Percentiles rank a stretch among this genome's conserved stretches.
phyloP scores from a whole-genome alignment of 2,113 vertebrate species.

The Dipodomys stephensi region DNA sequence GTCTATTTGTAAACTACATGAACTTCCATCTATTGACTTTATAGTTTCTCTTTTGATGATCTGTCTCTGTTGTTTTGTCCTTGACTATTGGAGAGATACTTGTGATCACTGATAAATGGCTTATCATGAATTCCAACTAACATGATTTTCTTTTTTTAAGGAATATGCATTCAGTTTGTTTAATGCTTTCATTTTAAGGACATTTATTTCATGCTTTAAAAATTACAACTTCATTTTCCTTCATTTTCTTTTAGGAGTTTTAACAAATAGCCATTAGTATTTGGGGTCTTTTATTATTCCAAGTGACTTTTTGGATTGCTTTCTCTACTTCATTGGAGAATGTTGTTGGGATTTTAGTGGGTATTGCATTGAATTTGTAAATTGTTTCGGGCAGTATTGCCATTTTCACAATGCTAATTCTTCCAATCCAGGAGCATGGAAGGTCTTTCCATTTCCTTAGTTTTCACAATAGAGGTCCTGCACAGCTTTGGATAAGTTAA shows the following conservation, averaged over 20 bases:
- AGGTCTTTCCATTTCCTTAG: too few relatives aligned
- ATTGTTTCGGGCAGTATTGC: too few relatives aligned
- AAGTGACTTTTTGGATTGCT: too few relatives aligned
- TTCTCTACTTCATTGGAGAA: too few relatives aligned
- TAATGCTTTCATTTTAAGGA: conserved; percentile 31
- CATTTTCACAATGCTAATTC: too few relatives aligned
- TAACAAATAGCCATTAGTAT: not conserved
- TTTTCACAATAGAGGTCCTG: too few relatives aligned
- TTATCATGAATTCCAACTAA: not conserved
- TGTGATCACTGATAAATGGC: conserved; percentile 34
- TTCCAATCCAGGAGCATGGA: too few relatives aligned
- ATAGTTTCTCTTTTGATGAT: not conserved
- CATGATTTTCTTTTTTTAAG: conserved; percentile 1
- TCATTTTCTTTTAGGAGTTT: not conserved
- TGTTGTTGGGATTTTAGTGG: too few relatives aligned
- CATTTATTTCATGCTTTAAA: not conserved
- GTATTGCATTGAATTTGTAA: too few relatives aligned
- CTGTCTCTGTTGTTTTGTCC: not conserved
- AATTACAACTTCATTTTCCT: not conserved
- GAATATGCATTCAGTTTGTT: not conserved
- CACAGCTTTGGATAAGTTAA: too few relatives aligned
- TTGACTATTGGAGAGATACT: not conserved
- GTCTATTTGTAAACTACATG: not conserved
- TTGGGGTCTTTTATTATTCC: too few relatives aligned
- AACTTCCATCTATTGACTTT: not conserved